Base-by-base conservation (phyloP, 1,140 invertebrate genomes). In the Calosoma granatense region DNA sequence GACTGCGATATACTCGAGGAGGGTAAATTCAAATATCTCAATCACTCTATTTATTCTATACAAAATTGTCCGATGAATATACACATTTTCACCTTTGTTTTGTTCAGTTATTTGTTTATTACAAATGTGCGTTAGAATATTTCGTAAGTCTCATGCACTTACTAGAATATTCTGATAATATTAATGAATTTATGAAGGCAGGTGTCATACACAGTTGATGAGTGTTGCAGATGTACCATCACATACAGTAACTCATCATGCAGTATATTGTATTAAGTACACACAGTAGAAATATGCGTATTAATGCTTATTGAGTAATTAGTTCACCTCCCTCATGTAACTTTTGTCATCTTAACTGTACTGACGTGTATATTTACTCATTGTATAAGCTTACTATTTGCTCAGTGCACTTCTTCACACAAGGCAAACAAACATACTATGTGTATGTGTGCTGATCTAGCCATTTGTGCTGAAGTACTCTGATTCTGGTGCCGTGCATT, bases 1-100 rank as follows among this genome's bases (percentile, higher is more conserved):
- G 78, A 83, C 70, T 87, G 85, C 72, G 59, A 60, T 17, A n/a
- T 36, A 53, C n/a, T n/a, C 47, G 12, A 1, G 2, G 4, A n/a
- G 2, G 58, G 58, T 59, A 59, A 58, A 20, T 4, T 51, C 26
- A 9, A 6, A 9, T 36, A 36, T 36, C n/a, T n/a, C n/a, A n/a
- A 36, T 36, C 26, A 36, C 26, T 36, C n/a, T n/a, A 36, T 36
- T 36, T 9, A 6, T 36, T 36, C 26, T 36, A n/a, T 36, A 9
- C 6, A 6, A 36, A 36, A 36, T 9, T 36, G 6, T 36, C 26
- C 6, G n/a, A n/a, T n/a, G 26, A 36, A 6, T 36, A 36, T 36
- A 36, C 26, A 36, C 15, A 55, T 30, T 36, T 15, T 36, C 53
- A 36, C 14, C 19, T 20, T 54, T n/a, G n/a, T n/a, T n/a, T n/a